phyloP scores from a whole-genome alignment of 1,140 invertebrate species.

The Drosophila ficusphila region DNA sequence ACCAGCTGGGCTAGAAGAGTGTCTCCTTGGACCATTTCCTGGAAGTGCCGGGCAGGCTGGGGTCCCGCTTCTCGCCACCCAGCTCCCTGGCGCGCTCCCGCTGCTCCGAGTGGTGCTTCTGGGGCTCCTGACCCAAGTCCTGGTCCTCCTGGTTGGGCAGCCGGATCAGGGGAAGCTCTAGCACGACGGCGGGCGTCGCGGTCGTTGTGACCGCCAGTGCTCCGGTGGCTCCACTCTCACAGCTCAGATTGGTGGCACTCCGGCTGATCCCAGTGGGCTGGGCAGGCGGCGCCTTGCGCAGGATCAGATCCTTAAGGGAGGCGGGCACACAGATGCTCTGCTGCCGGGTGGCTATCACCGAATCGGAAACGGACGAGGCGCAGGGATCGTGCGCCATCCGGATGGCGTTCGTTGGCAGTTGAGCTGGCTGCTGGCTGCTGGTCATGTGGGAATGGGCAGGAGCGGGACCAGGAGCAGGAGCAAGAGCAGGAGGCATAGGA shows the following conservation, averaged over 20 bases:
- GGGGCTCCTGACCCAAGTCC: conserved; percentile 9
- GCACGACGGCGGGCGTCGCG: conserved; percentile 70
- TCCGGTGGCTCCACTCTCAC: conserved; percentile 9
- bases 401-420: conserved; percentile 76
- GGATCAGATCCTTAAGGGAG: conserved; percentile 74
- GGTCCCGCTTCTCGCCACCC: conserved; percentile 58
- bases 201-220: conserved; percentile 1
- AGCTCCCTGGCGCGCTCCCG: not conserved
- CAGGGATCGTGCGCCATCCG: conserved; percentile 72
- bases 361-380: conserved; percentile 77
- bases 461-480: conserved; percentile 5
- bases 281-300: conserved; percentile 48
- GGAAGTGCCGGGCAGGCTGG: conserved; percentile 76
- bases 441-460: conserved; percentile 10
- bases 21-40: conserved; percentile 84
- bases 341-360: conserved; percentile 68
- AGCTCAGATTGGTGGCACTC: conserved; percentile 67
- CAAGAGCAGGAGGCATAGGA: conserved; percentile 36
- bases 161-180: conserved; percentile 81
- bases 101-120: not conserved
- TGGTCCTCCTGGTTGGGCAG: conserved; percentile 60
- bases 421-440: conserved; percentile 55
- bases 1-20: conserved; percentile 83
- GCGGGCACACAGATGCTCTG: conserved; percentile 77
- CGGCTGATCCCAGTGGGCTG: conserved; percentile 33